These are phyloP conservation scores for Columba livia DNA, from an alignment of 2,113 vertebrate genomes.

Conservation along the genomic window DNA sequence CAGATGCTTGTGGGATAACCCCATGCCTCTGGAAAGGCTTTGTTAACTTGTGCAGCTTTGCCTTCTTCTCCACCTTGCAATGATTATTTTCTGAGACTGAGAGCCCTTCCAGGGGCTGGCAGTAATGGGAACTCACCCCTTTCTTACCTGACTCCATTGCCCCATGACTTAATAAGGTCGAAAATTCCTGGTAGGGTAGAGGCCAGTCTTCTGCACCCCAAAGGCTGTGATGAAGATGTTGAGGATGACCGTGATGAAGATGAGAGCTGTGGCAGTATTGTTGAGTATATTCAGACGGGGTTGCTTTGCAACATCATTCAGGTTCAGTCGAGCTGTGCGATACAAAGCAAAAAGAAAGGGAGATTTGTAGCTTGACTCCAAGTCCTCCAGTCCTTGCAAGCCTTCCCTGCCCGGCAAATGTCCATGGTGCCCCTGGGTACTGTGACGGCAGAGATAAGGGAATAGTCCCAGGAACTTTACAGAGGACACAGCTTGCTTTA, in stretches of 20 bases:
- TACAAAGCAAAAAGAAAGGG: neutral
- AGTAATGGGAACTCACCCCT: neutral
- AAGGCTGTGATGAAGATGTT: constrained; percentile 92
- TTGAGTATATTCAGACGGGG: constrained; percentile 83
- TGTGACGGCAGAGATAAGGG: neutral
- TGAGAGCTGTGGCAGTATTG: constrained; percentile 79
- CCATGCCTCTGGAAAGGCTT: neutral
- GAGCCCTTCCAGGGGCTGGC: neutral
- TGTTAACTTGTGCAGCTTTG: neutral
- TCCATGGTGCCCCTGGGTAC: neutral
- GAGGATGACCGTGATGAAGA: constrained; percentile 86
- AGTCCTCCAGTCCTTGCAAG: neutral
- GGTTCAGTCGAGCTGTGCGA: constrained; percentile 81
- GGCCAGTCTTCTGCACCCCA: constrained; percentile 85
- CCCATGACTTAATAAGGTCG: constrained; percentile 39
- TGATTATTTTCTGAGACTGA: neutral
- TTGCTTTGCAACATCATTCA: constrained; percentile 85
- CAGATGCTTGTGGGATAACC: neutral
- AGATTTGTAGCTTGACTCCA: neutral
- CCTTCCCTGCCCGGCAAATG: neutral
- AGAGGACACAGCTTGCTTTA: neutral
- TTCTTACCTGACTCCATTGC: constrained; percentile 42
- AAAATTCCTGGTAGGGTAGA: constrained; percentile 72
- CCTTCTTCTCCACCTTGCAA: neutral
- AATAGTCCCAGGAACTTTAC: neutral